Evolutionary conservation across 2,888 invertebrate species (phyloP).

Genomic region (Choreutis nemorana): DNA sequence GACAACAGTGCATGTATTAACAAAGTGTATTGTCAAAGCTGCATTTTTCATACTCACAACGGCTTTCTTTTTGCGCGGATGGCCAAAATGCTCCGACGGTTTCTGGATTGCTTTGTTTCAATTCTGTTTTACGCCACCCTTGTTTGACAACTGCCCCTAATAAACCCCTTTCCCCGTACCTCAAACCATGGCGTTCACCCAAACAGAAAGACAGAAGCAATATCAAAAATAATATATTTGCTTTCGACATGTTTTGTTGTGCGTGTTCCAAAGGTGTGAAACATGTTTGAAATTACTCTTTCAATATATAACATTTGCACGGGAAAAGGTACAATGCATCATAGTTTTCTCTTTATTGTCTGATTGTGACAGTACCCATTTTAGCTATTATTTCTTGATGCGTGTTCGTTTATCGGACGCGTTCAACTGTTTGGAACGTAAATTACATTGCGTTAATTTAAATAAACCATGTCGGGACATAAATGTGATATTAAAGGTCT

Average conservation of each 20-base stretch:
- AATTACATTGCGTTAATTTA: no score
- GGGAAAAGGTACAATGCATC: slow-evolving; percentile 32
- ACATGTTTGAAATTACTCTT: slow-evolving; percentile 12
- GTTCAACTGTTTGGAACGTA: slow-evolving; percentile 21
- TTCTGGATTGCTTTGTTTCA: slow-evolving; percentile 19
- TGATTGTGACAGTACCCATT: slow-evolving; percentile 27
- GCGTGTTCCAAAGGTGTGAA: slow-evolving; percentile 12
- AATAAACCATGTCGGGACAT: no score
- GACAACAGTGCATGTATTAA: no score
- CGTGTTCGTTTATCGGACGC: slow-evolving; percentile 19
- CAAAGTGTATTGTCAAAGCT: no score
- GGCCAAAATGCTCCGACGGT: slow-evolving; percentile 44
- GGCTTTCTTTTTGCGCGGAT: slow-evolving; percentile 36
- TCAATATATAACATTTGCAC: slow-evolving; percentile 26
- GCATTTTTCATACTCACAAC: slow-evolving; percentile 42
- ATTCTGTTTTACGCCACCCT: slow-evolving; percentile 17
- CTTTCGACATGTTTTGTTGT: slow-evolving; percentile 1
- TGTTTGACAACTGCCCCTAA: slow-evolving; percentile 15
- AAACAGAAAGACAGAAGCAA: slow-evolving; percentile 15
- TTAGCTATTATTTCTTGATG: slow-evolving; percentile 25
- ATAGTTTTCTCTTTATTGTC: slow-evolving; percentile 28
- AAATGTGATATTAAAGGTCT: no score
- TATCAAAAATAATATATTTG: not conserved
- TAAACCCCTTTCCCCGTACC: slow-evolving; percentile 7
- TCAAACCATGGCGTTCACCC: slow-evolving; percentile 19